These are phyloP conservation scores for Lerema accius DNA, from an alignment of 1,140 invertebrate genomes.

Conservation along the genomic window DNA sequence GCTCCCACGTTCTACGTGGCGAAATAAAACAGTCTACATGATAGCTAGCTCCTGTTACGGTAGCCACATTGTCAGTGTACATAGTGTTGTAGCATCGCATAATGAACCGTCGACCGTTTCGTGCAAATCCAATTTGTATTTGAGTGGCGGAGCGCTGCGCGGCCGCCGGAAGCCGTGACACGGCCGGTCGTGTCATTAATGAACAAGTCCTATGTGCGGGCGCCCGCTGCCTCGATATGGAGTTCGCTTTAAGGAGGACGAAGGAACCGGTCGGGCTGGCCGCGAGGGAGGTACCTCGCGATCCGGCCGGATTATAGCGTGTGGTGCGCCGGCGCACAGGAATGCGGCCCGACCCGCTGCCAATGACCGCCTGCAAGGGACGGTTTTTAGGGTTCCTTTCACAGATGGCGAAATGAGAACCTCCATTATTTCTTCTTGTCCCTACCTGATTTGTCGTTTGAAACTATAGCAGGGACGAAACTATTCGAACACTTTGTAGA, in stretches of 20 bases:
- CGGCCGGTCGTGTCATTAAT: slow-evolving; percentile 74
- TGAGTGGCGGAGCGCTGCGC: slow-evolving; percentile 55
- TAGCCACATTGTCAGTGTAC: neutral
- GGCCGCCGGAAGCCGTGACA: slow-evolving; percentile 73
- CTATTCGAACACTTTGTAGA: too few species aligned
- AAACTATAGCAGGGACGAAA: too few species aligned
- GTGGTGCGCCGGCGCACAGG: slow-evolving; percentile 73
- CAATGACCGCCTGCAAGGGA: slow-evolving; percentile 75
- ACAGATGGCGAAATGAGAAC: neutral
- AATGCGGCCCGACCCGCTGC: slow-evolving; percentile 76
- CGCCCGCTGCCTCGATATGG: slow-evolving; percentile 44
- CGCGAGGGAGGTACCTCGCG: slow-evolving; percentile 27
- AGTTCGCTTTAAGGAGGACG: slow-evolving; percentile 36
- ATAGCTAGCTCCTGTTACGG: neutral
- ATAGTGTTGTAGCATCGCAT: slow-evolving; percentile 35
- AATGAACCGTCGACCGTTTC: slow-evolving; percentile 44
- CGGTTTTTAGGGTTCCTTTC: slow-evolving; percentile 38
- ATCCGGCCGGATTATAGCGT: slow-evolving; percentile 53
- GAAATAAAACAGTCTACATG: neutral
- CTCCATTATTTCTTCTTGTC: neutral
- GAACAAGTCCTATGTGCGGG: slow-evolving; percentile 61
- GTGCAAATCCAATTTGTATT: slow-evolving; percentile 68
- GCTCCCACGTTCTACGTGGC: slow-evolving; percentile 30
- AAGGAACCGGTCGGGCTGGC: slow-evolving; percentile 19
- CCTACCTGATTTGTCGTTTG: too few species aligned